phyloP scores from a whole-genome alignment of 2,888 invertebrate species.

The Oasisia sp. region DNA sequence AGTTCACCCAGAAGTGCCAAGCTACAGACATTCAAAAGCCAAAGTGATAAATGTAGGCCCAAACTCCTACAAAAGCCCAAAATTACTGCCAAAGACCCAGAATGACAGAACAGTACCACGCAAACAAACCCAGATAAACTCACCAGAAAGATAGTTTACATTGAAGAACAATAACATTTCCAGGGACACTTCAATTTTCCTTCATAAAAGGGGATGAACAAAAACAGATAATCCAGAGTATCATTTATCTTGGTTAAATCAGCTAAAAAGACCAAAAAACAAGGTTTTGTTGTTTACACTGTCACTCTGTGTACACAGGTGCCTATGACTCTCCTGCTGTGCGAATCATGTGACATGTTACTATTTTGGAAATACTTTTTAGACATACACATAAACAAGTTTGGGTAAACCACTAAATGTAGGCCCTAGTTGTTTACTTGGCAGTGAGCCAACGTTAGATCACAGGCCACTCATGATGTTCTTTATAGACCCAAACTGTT shows the following conservation, averaged over 20 bases:
- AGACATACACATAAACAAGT: neutral
- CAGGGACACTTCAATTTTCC: neutral
- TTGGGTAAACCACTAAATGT: neutral
- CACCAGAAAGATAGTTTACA: too few relatives aligned
- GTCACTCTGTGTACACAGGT: neutral
- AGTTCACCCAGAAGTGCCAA: too few relatives aligned
- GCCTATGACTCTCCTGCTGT: too few relatives aligned
- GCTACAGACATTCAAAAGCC: too few relatives aligned
- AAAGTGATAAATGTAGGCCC: too few relatives aligned
- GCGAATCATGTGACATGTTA: neutral
- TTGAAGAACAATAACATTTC: neutral
- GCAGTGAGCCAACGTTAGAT: neutral
- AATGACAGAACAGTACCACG: too few relatives aligned
- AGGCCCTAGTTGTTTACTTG: neutral
- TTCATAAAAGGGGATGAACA: neutral
- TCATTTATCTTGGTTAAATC: neutral
- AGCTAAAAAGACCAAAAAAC: neutral
- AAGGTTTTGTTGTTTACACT: neutral
- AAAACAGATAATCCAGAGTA: neutral
- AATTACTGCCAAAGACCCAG: too few relatives aligned
- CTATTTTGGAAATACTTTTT: neutral
- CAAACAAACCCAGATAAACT: too few relatives aligned
- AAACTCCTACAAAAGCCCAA: too few relatives aligned
- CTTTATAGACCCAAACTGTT: neutral
- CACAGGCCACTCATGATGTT: neutral